Evolutionary conservation across 2,797 vertebrate genomes (phyloP).

Genomic region (Eulemur mongoz): DNA sequence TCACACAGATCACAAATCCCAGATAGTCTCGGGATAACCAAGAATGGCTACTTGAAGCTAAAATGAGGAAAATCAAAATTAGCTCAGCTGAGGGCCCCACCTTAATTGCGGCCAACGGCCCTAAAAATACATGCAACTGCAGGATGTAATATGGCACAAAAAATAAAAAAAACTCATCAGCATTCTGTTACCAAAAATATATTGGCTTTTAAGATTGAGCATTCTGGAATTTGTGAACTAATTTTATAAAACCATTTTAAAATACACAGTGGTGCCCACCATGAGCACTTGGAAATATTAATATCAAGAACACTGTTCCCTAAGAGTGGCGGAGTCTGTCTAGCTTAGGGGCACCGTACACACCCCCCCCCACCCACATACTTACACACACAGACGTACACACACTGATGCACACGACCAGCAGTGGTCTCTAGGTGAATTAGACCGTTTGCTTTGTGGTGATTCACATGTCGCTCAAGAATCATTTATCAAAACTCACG

Average conservation of each 20-base stretch:
- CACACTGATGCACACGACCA: not conserved
- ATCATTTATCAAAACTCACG: constrained; percentile 9
- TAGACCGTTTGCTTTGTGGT: constrained; percentile 7
- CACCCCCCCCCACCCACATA: not conserved
- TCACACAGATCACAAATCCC: constrained; percentile 66
- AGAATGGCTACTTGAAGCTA: constrained; percentile 78
- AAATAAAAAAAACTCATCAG: constrained; percentile 63
- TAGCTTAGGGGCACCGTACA: not conserved
- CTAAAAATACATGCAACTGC: constrained; percentile 81
- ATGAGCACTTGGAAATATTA: constrained; percentile 2
- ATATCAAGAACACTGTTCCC: not conserved
- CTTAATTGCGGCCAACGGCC: constrained; percentile 82
- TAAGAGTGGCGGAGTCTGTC: not conserved
- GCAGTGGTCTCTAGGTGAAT: constrained; percentile 24
- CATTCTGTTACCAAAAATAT: constrained; percentile 74
- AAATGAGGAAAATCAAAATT: constrained; percentile 81
- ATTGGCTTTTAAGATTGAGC: constrained; percentile 71
- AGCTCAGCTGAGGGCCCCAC: constrained; percentile 81
- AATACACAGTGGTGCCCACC: constrained; percentile 18
- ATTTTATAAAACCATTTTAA: constrained; percentile 65
- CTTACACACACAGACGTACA: not conserved
- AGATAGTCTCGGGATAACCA: constrained; percentile 66
- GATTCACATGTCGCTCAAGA: constrained; percentile 43
- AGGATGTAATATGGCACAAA: constrained; percentile 68
- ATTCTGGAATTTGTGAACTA: constrained; percentile 76